Base-by-base conservation (phyloP, 2,797 vertebrate species). In the Sarcophilus harrisii region DNA sequence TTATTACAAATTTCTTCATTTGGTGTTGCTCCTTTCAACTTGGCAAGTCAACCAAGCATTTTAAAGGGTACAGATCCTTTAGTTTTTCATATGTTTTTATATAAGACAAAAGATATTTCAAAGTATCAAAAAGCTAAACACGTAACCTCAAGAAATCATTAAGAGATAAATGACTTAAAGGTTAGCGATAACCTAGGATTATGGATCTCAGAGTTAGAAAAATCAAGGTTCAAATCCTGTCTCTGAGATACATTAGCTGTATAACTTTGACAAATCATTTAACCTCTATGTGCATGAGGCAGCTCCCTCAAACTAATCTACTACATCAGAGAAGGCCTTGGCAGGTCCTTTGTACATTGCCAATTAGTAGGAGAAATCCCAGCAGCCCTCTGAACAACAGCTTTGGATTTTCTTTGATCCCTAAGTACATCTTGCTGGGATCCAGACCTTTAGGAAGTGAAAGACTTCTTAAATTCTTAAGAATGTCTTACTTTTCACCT, bases 401-500 rank as follows among this genome's bases (percentile, higher is more conserved):
- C 73, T 81, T 81, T 45, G n/a, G 16, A 13, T 62, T 95, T 91
- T 62, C 45, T 96, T 91, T 93, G 45, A 32, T 91, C 32, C 66
- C 58, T 91, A 55, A 91, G 90, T 54, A 90, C 5, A 6, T 21
- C 89, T 93, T 90, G 16, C 21, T 24, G 9, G 45, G 32, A 38
- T n/a, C 57, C 73, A 81, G 38, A 81, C 38, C 21, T 81, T 45
- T 81, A 81, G 73, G 90, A 92, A n/a, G 52, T 73, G 91, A 54
- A 57, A 9, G 30, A 81, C 58, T 57, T 81, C 38, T 45, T 81
- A 81, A 45, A 81, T 81, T n/a, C 93, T 58, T 49, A 93, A 60
- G 60, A 10, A 1, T 54, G 5, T 30, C 49, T 96, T 92, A 18
- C 90, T 93, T 95, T 81, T 96, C 90, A 92, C 93, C 96, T 95